Evolutionary conservation across 2,888 invertebrate genomes (phyloP), one percentile per base, ranked within the genome.

Genomic region (Eupeodes luniger): DNA sequence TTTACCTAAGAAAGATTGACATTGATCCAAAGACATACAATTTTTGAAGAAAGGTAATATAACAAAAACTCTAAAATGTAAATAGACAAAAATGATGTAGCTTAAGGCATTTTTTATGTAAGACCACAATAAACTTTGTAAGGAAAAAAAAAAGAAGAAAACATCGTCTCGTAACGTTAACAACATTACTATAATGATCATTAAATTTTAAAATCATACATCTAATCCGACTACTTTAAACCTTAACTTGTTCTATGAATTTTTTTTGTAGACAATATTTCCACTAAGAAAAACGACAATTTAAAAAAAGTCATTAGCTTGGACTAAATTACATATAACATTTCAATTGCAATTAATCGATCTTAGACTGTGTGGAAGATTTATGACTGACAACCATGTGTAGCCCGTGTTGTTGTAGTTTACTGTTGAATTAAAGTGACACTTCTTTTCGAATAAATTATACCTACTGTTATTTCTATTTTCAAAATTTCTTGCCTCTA

Each of bases 341-440:
- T 40, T 40, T 40, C 40, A 40, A 40, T 40, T 40, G 40, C 40
- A 57, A 66, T 66, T 27, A 66, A 66, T 49, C 27, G 27, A 27
- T 66, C 27, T 49, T 47, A 27, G 16, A 16, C 5, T 40, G 4
- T 10, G 12, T 16, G 12, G n/a, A 16, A 27, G 66, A 66, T 66
- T 66, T 66, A 66, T 66, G 27, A 66, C 49, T 27, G 27, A 66
- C 66, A 49, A 27, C 66, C 66, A 27, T 49, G 27, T 49, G 27
- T 27, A 66, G 27, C 4, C 14, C 27, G 19, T 66, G 27, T 49
- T 14, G 7, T 1, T 55, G 16, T 10, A 19, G 27, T n/a, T 61
- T 66, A 66, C 16, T 27, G 47, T 49, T 66, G 9, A 47, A 49
- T 47, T n/a, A 12, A 40, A 4, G 47, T 27, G 47, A 49, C 27